Percentiles rank a stretch among this genome's conserved stretches.
phyloP scores from a whole-genome alignment of 1,140 invertebrate species.

The Zaprionus taronus region DNA sequence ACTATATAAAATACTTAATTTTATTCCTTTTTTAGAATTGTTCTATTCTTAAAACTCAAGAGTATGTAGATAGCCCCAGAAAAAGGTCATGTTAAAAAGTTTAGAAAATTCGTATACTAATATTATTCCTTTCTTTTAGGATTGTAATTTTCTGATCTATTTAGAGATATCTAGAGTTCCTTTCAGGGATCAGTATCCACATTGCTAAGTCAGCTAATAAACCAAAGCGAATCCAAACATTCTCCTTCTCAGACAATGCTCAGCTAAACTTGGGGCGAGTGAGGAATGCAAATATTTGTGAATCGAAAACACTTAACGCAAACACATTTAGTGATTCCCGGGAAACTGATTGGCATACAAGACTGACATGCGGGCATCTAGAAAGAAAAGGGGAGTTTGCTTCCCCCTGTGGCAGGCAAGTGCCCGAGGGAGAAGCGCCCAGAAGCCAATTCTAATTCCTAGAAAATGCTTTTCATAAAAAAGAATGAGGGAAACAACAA shows the following conservation, averaged over 20 bases:
- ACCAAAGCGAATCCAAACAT: conserved; percentile 32
- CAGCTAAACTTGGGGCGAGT: neutral
- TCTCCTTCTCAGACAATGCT: neutral
- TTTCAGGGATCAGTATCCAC: neutral
- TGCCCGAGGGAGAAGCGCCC: conserved; percentile 35
- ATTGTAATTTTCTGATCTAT: neutral
- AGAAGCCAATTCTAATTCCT: conserved; percentile 77
- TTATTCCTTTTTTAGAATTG: neutral
- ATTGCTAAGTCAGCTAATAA: conserved; percentile 37
- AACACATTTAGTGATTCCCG: conserved; percentile 75
- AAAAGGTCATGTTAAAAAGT: neutral
- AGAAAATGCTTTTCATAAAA: conserved; percentile 78
- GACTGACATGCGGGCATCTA: conserved; percentile 11
- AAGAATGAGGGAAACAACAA: conserved; percentile 63
- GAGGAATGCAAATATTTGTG: conserved; percentile 78
- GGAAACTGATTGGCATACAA: conserved; percentile 47
- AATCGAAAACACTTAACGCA: conserved; percentile 78
- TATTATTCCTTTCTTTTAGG: neutral
- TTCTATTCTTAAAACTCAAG: no score
- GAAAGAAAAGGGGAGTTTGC: neutral
- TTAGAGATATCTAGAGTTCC: no score
- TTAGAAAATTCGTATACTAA: no score
- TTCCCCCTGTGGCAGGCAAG: conserved; percentile 42
- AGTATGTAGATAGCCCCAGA: fast-evolving
- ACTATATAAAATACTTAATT: no score